Base-by-base conservation (phyloP, 92 coral and sea anemone species). In the Epizoanthus illoricatus region DNA sequence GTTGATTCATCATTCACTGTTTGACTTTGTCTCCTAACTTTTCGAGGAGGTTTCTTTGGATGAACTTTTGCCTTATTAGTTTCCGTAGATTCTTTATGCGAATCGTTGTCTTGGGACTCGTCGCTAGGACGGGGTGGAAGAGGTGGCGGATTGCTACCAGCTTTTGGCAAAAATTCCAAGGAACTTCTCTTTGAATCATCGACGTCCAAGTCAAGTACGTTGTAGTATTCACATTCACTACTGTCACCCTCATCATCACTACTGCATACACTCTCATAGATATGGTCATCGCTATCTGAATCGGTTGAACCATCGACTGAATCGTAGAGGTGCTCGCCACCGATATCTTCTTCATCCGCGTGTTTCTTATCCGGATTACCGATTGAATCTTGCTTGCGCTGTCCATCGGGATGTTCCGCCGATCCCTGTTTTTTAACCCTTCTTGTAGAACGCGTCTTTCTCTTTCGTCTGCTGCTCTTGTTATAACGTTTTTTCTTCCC, bases 191-290 rank as follows among this genome's bases (percentile, higher is more conserved):
- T 78, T 41, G 66, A 47, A 42, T 62, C 45, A 20, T 45, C 15
- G 4, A 23, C 82, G 15, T 78, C 71, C 10, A 63, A 8, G 4
- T 78, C 82, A 41, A 20, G 43, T 4, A 78, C 63, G 56, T 78
- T 78, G 82, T 78, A 78, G 23, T 78, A 78, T 20, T 63, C 82
- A 42, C 59, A n/a, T 2, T 15, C 73, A 36, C 8, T 52, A 5
- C 47, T 70, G 15, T 78, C 80, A 59, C 19, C 64, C 7, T 73
- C 79, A 4, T 73, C 79, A 23, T 78, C 82, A 15, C 72, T 45
- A 23, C 82, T 78, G 21, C 82, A 78, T 5, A 78, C 82, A 62
- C 82, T 78, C 40, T 78, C 82, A 21, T 78, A 78, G 5, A 78
- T 45, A 58, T 78, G 82, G 47, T 41, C 55, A 63, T 78, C 82